Conservation (phyloP, 2,888 invertebrate species). For the Pomacea canaliculata region DNA sequence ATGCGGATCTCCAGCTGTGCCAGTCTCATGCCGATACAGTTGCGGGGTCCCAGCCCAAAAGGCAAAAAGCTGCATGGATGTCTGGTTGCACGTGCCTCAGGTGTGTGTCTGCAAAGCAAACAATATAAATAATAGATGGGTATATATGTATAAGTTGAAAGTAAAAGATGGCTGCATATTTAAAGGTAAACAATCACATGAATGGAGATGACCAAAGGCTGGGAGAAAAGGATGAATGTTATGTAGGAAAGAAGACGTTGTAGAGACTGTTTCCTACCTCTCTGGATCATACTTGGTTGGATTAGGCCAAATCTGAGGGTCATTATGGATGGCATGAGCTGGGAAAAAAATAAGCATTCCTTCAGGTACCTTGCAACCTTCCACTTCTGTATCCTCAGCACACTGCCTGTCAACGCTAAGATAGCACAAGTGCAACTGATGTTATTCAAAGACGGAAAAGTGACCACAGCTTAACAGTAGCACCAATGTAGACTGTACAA, state of each 20-base stretch:
- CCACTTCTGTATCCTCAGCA: constrained; percentile 28
- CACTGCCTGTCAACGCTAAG: constrained; percentile 33
- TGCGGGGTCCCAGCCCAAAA: neutral
- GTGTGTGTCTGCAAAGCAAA: constrained; percentile 11
- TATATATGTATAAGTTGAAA: too few species aligned
- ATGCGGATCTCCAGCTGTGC: constrained; percentile 11
- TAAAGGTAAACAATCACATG: too few species aligned
- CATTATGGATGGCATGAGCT: constrained; percentile 1
- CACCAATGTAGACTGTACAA: too few species aligned
- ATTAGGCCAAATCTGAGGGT: neutral
- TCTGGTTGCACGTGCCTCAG: constrained; percentile 7
- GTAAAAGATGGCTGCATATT: too few species aligned
- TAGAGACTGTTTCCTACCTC: neutral
- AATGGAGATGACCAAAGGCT: too few species aligned
- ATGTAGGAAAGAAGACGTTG: too few species aligned
- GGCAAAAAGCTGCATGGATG: constrained; percentile 14
- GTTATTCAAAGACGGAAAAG: too few species aligned
- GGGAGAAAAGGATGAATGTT: too few species aligned
- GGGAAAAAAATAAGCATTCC: constrained; percentile 35
- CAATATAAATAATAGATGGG: too few species aligned
- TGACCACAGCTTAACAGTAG: too few species aligned
- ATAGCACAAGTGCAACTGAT: too few species aligned
- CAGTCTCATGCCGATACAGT: constrained; percentile 14
- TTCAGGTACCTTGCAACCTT: constrained; percentile 31
- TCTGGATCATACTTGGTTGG: neutral